A percentile compares a stretch with the other conserved stretches of the same genome.
phyloP scores from a whole-genome alignment of 2,113 vertebrate species.

The Catagonus wagneri region DNA sequence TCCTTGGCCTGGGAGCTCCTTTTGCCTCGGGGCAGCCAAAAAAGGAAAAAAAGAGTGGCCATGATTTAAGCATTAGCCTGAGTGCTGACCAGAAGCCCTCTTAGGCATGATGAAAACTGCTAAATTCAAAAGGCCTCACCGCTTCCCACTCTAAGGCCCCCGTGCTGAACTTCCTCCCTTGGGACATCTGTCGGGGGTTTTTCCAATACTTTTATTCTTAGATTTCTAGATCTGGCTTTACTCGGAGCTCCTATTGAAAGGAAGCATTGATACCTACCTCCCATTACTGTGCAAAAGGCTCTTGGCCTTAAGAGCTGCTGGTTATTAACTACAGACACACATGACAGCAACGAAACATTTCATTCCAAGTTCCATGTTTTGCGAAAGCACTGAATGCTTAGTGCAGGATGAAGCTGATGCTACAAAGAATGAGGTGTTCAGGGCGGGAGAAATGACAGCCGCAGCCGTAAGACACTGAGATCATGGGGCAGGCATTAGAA shows the following conservation, averaged over 20 bases:
- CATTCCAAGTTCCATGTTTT: slow-evolving; percentile 61
- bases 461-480: slow-evolving; percentile 22
- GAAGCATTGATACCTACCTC: slow-evolving; percentile 83
- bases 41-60: not conserved
- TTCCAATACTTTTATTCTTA: not conserved
- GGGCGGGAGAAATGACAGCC: slow-evolving; percentile 69
- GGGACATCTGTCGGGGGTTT: not conserved
- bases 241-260: not conserved
- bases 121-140: not conserved
- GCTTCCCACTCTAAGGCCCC: not conserved
- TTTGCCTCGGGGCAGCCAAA: too few relatives aligned
- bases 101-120: not conserved
- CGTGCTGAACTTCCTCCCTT: not conserved
- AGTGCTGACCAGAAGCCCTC: not conserved
- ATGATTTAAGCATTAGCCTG: not conserved
- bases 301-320: slow-evolving; percentile 69
- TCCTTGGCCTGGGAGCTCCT: too few relatives aligned
- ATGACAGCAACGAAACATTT: slow-evolving; percentile 69
- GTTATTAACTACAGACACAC: slow-evolving; percentile 67
- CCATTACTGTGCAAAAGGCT: slow-evolving; percentile 66
- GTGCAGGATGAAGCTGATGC: slow-evolving; percentile 67
- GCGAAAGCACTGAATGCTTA: slow-evolving; percentile 66
- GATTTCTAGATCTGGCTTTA: not conserved
- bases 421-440: slow-evolving; percentile 59
- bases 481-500: slow-evolving; percentile 44